Evolutionary conservation across 2,113 vertebrate species (phyloP).

Genomic region (Smithornis capensis): DNA sequence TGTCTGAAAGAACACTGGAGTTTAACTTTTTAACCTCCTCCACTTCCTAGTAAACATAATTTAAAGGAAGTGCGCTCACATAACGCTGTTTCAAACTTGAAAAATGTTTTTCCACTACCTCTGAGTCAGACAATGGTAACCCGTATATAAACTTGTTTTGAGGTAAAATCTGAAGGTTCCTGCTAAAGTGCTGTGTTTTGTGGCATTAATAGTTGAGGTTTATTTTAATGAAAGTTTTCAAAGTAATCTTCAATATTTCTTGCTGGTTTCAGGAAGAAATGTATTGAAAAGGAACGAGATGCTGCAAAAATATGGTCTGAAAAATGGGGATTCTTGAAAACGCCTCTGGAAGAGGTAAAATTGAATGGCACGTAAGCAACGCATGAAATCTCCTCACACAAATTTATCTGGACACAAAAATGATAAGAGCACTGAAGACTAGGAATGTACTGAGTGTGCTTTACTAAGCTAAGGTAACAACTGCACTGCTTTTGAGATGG

Average conservation of each 20-base stretch:
- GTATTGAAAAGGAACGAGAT: slow-evolving; percentile 47
- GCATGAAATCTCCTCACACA: neutral
- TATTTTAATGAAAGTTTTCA: neutral
- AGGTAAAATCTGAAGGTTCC: neutral
- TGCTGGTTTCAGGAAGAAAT: slow-evolving; percentile 64
- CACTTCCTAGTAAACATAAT: rapidly evolving
- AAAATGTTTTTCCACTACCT: neutral
- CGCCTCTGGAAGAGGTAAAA: slow-evolving; percentile 71
- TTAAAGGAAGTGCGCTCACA: neutral
- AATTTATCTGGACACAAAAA: neutral
- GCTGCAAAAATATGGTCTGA: slow-evolving; percentile 67
- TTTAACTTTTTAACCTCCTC: neutral
- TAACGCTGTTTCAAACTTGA: neutral
- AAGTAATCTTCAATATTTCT: neutral
- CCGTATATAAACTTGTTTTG: neutral
- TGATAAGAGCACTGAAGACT: neutral
- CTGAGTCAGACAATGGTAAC: neutral
- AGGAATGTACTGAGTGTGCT: neutral
- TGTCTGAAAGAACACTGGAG: rapidly evolving
- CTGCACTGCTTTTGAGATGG: neutral
- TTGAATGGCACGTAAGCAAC: neutral
- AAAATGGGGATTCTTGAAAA: slow-evolving; percentile 77
- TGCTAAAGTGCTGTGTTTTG: neutral
- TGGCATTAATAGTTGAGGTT: rapidly evolving
- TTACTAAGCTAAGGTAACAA: neutral